Base-by-base conservation (phyloP, 2,888 invertebrate species). In the Agrochola litura region DNA sequence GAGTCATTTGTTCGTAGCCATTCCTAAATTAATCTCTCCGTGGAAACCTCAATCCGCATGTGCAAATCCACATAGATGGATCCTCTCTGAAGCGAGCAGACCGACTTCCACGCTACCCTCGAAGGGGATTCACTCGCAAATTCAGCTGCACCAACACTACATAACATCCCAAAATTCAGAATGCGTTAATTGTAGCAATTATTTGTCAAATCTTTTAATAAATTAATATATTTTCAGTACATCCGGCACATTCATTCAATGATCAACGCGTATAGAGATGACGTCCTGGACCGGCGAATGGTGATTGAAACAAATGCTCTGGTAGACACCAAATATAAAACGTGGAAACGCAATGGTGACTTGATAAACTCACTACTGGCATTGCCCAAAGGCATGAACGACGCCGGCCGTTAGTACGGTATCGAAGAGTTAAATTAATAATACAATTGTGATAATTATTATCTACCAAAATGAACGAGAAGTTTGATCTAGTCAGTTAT, bases 361-460 rank as follows among this genome's bases (percentile, higher is more conserved):
- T 94, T 98, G 12, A 98, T 98, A 87, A 98, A 98, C 91, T 98
- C 98, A 0, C 95, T 98, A n/a, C 94, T 98, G 60, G 97, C 98
- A n/a, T 93, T 98, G 69, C 98, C 98, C 14, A 98, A 98, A 90
- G 97, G 97, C 81, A 97, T 98, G 97, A 97, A 98, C 89, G 98
- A 98, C 76, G 98, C 98, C 63, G 98, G 98, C 72, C 97, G 97
- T 93, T 97, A 94, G 43, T 41, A 37, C 52, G 16, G 12, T 43
- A n/a, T 52, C 30, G 49, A 81, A 52, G 63, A 76, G 49, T 82
- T 75, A 67, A 56, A 49, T 54, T 75, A 37, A 37, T 46, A 67
- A 46, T 69, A 71, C 30, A 65, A 52, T 76, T 77, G 80, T 83
- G 65, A 65, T 82, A 75, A 75, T 79, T 82, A 81, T 78, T 81